Base-by-base conservation (phyloP, 2,113 vertebrate genomes). In the Macaca mulatta region DNA sequence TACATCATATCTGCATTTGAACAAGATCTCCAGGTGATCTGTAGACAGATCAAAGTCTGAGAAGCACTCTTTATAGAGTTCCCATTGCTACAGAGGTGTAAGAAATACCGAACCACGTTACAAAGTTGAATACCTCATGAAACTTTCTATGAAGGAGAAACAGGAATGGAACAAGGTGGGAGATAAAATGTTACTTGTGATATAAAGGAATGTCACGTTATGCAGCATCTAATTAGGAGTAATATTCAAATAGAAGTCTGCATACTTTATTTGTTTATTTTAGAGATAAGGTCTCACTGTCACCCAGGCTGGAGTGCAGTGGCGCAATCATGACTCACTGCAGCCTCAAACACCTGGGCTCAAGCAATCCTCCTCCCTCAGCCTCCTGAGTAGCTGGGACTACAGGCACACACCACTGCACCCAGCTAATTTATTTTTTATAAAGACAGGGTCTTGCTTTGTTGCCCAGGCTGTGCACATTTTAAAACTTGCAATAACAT, bases 401-500 rank as follows among this genome's bases (percentile, higher is more conserved):
- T 30, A 64, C 13, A 64, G 61, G 61, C 61, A 64, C 27, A 64
- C 61, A 64, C 12, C 61, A 64, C 61, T 64, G 61, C 12, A 2
- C 27, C 61, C 27, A 64, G 27, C 27, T 64, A 64, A 32, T 30
- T 30, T 32, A 64, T 64, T 64, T 13, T 64, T 64, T 64, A 13
- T 30, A 30, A 30, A 64, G 61, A 30, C 30, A 2, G 61, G 61
- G 61, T 64, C 61, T 64, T 64, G 61, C 61, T 64, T 64, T 64
- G 27, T 64, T 64, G 61, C 27, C 61, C 61, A 64, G 25, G 61
- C 61, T 32, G 12, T 59, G 14, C 14, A 55, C 38, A 70, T 75
- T 97, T 85, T 81, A 90, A 77, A 90, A 95, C 82, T 72, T 61
- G 75, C 40, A 86, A n/a, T 52, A 70, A 77, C 57, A 90, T 74